Evolutionary conservation across 2,797 vertebrate species (phyloP).

Genomic region (Peromyscus eremicus): DNA sequence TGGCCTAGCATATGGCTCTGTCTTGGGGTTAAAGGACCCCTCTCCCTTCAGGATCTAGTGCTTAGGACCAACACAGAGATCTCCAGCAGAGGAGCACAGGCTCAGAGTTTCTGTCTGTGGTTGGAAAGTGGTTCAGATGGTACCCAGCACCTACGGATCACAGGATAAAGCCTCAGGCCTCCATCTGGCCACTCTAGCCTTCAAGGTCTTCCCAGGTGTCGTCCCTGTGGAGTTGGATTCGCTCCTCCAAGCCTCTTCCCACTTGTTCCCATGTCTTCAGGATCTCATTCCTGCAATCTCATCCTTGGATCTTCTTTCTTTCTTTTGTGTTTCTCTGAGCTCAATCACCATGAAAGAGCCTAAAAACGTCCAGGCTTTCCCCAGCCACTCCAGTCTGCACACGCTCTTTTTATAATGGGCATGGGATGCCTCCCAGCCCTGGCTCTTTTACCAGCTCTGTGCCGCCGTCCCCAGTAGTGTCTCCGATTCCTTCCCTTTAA

Average conservation of each 20-base stretch:
- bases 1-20: conserved; percentile 42
- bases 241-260: background rate
- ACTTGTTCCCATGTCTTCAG: background rate
- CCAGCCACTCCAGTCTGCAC: background rate
- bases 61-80: background rate
- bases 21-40: background rate
- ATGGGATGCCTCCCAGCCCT: background rate
- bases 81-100: background rate
- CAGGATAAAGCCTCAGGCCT: background rate
- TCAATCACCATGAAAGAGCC: background rate
- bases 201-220: background rate
- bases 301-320: background rate
- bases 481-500: conserved; percentile 44
- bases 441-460: background rate
- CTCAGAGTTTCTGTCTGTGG: background rate
- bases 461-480: background rate
- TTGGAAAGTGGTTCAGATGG: background rate
- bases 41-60: background rate
- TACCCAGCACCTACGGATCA: background rate
- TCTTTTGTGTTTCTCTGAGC: background rate
- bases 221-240: background rate
- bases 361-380: background rate
- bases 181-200: background rate
- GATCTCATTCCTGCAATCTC: background rate
- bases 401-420: background rate